Evolutionary conservation across 2,113 vertebrate species (phyloP).

Genomic region (Panthera tigris): DNA sequence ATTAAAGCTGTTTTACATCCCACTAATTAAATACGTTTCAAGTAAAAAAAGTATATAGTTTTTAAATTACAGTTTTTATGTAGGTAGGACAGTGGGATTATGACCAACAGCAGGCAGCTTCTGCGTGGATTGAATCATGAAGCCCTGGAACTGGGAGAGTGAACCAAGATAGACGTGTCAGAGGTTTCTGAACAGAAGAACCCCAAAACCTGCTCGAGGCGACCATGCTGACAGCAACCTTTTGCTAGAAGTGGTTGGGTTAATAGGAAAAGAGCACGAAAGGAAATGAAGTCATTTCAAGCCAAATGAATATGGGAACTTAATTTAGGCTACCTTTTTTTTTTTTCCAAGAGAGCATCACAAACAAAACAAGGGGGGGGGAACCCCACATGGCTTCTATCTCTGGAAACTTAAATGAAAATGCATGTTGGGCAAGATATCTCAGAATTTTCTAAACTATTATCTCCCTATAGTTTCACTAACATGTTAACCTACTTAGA

Average conservation of each 20-base stretch:
- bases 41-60: background rate
- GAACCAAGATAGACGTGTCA: background rate
- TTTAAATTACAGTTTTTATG: background rate
- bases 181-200: constrained; percentile 10
- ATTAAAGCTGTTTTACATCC: constrained; percentile 28
- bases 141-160: background rate
- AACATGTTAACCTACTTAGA: constrained; percentile 99
- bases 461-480: constrained; percentile 96
- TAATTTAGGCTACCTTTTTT: background rate
- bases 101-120: background rate
- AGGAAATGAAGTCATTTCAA: constrained; percentile 56
- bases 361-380: background rate
- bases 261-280: constrained; percentile 62
- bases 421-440: constrained; percentile 73
- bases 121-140: background rate
- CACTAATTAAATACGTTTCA: constrained; percentile 27
- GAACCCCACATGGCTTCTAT: constrained; percentile 35
- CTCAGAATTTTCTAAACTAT: constrained; percentile 85
- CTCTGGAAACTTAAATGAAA: constrained; percentile 74
- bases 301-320: constrained; percentile 10
- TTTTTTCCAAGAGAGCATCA: background rate
- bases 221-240: background rate
- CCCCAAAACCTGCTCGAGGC: constrained; percentile 52
- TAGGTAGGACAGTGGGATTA: background rate
- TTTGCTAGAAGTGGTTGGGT: constrained; percentile 64